A percentile compares a stretch with the other conserved stretches of the same genome.
These are phyloP conservation scores for Allygus modestus DNA, from an alignment of 2,888 invertebrate genomes.

Conservation along the genomic window DNA sequence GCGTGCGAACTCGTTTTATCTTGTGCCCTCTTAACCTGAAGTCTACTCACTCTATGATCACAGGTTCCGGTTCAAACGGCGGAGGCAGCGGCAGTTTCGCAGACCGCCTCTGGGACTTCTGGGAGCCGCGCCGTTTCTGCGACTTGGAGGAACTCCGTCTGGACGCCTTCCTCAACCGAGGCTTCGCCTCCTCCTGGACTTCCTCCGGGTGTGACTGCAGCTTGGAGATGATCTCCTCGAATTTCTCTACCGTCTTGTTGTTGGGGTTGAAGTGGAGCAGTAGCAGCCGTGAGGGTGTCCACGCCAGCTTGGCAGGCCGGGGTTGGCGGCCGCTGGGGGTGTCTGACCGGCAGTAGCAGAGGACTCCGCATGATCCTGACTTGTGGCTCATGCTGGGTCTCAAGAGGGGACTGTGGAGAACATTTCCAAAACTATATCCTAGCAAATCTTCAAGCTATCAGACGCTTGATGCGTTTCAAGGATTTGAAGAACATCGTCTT, in stretches of 20 bases:
- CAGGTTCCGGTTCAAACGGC: conserved; percentile 11
- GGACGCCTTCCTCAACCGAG: neutral
- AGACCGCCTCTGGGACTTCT: neutral
- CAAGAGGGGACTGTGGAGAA: too few relatives aligned
- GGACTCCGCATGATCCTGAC: conserved; percentile 20
- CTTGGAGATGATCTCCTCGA: conserved; percentile 48
- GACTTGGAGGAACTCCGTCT: conserved; percentile 1
- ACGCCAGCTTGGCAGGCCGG: conserved; percentile 34
- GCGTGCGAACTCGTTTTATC: too few relatives aligned
- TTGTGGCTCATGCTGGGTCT: conserved; percentile 8
- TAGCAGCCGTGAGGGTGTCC: conserved; percentile 37
- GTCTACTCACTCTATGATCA: conserved; percentile 48
- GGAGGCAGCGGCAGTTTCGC: neutral
- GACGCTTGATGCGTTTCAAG: too few relatives aligned
- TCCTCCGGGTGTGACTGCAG: neutral
- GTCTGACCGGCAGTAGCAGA: conserved; percentile 50
- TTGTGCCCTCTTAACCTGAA: too few relatives aligned
- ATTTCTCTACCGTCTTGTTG: conserved; percentile 22
- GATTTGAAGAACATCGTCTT: too few relatives aligned
- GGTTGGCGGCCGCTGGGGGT: conserved; percentile 20
- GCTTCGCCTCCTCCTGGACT: neutral
- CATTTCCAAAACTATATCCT: too few relatives aligned
- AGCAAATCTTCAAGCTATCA: too few relatives aligned
- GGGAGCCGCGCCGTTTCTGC: neutral
- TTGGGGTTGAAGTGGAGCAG: conserved; percentile 41